Conservation (phyloP, 2,113 vertebrate species). For the human (Homo sapiens) region GRCh38 chrX:42331001-42331500, state of each 20-base stretch:
- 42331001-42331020: conserved; percentile 24
- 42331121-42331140: conserved; percentile 4
- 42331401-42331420: conserved; percentile 50
- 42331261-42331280: background rate
- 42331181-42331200: conserved; percentile 35
- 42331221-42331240: conserved; percentile 26
- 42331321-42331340: conserved; percentile 1
- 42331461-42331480: conserved; percentile 71
- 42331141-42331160: conserved; percentile 36
- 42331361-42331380: background rate
- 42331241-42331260: background rate
- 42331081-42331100: conserved; percentile 15
- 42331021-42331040: background rate
- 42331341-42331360: background rate
- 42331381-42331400: conserved; percentile 51
- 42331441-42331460: conserved; percentile 69
- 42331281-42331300: conserved; percentile 7
- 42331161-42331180: background rate
- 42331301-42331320: background rate
- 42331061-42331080: background rate
- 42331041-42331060: conserved; percentile 30
- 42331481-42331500: conserved; percentile 74
- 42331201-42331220: conserved; percentile 29
- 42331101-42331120: background rate
- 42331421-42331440: conserved; percentile 69